phyloP scores from a whole-genome alignment of 2,113 vertebrate species.

The Taurulus bubalis region DNA sequence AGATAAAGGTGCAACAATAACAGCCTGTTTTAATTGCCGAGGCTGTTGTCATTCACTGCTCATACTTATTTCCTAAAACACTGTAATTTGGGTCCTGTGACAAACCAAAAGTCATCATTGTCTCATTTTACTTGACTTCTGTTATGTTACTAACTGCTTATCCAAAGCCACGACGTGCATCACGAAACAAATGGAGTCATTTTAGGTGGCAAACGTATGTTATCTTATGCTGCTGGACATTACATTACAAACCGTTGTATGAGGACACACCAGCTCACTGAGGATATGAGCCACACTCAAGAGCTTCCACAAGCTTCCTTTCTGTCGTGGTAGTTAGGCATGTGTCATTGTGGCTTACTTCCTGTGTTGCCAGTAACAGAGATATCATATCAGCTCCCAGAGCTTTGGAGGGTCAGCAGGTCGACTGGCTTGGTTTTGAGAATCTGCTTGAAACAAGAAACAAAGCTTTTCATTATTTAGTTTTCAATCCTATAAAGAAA shows the following conservation, averaged over 20 bases:
- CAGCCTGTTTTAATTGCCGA: not conserved
- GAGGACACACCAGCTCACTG: not conserved
- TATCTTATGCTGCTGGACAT: not conserved
- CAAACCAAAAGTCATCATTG: not conserved
- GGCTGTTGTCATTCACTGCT: not conserved
- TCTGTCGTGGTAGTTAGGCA: not conserved
- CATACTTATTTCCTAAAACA: not conserved
- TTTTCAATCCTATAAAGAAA: not conserved
- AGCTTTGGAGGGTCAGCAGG: not conserved
- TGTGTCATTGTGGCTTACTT: not conserved
- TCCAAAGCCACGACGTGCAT: no score
- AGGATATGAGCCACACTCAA: not conserved
- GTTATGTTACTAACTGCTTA: not conserved
- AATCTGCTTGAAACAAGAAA: conserved; percentile 8
- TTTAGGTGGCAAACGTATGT: not conserved
- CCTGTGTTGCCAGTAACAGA: not conserved
- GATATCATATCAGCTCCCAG: not conserved
- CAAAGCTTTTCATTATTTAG: not conserved
- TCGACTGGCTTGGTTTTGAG: not conserved
- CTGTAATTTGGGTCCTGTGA: not conserved
- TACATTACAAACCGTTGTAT: not conserved
- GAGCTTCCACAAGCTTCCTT: not conserved
- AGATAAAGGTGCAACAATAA: not conserved
- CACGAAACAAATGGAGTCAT: not conserved
- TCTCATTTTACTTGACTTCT: not conserved